Evolutionary conservation across 53 echinoderm and acorn worm species (phyloP).

Genomic region (Crossaster papposus): DNA sequence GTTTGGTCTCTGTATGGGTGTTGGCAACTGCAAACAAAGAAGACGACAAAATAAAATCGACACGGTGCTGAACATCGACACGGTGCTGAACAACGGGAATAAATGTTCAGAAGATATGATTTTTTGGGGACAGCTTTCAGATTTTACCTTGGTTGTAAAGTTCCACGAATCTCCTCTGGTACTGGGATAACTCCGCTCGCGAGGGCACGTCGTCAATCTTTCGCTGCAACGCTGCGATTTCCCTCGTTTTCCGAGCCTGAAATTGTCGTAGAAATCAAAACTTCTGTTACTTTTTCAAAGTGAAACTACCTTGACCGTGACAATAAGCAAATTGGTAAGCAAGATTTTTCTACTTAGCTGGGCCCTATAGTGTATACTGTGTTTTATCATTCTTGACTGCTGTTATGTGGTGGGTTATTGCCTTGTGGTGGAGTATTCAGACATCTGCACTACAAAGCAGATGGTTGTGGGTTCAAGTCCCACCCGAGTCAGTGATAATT

Average conservation of each 20-base stretch:
- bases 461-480: not conserved
- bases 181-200: slow-evolving; percentile 94
- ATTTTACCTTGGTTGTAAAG: slow-evolving; percentile 92
- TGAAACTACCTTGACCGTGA: too few relatives aligned
- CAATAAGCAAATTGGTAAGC: too few relatives aligned
- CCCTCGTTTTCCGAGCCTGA: slow-evolving; percentile 93
- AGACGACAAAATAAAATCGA: not conserved
- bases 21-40: slow-evolving; percentile 70
- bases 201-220: slow-evolving; percentile 98
- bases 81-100: too few relatives aligned
- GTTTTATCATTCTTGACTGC: not conserved
- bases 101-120: not conserved
- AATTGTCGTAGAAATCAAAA: not conserved
- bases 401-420: not conserved
- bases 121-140: not conserved
- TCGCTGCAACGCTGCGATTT: slow-evolving; percentile 91
- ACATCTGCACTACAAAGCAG: too few relatives aligned
- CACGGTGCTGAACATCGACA: too few relatives aligned
- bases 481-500: not conserved
- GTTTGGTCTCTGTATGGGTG: slow-evolving; percentile 97
- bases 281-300: not conserved
- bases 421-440: too few relatives aligned
- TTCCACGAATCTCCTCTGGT: slow-evolving; percentile 96
- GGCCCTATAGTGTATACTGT: too few relatives aligned
- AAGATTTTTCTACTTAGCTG: too few relatives aligned